Conservation (phyloP, 2,797 vertebrate species). For the Pogoniulus pusillus region DNA sequence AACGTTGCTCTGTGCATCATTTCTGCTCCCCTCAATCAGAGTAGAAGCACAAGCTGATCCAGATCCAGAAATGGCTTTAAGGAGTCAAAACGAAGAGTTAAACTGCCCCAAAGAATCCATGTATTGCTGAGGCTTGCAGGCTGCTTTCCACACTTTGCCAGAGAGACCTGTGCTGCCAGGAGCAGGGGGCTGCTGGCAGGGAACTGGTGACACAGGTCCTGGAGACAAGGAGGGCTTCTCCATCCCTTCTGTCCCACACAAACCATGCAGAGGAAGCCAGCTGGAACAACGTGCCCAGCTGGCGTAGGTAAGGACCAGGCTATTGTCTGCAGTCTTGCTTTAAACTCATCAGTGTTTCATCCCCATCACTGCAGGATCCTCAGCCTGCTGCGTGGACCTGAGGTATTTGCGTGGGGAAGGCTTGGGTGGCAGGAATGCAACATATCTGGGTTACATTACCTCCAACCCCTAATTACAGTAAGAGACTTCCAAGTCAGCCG, state of each 20-base stretch:
- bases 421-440: neutral
- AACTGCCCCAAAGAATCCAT: neutral
- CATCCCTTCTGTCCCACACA: neutral
- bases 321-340: neutral
- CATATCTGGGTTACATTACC: neutral
- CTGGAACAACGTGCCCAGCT: neutral
- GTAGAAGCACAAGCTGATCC: neutral
- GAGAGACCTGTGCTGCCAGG: neutral
- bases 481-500: neutral
- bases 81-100: neutral
- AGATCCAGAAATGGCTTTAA: neutral
- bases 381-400: accelerated
- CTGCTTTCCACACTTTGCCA: neutral
- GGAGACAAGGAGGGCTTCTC: neutral
- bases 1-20: neutral
- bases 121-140: neutral
- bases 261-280: neutral
- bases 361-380: neutral
- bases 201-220: neutral
- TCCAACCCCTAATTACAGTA: neutral
- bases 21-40: neutral
- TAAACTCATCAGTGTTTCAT: neutral
- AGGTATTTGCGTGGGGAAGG: neutral
- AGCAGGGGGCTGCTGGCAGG: neutral
- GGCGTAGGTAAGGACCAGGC: neutral